A percentile compares a stretch with the other conserved stretches of the same genome.
Evolutionary conservation across 2,113 vertebrate species (phyloP).

Genomic region (Brienomyrus brachyistius): DNA sequence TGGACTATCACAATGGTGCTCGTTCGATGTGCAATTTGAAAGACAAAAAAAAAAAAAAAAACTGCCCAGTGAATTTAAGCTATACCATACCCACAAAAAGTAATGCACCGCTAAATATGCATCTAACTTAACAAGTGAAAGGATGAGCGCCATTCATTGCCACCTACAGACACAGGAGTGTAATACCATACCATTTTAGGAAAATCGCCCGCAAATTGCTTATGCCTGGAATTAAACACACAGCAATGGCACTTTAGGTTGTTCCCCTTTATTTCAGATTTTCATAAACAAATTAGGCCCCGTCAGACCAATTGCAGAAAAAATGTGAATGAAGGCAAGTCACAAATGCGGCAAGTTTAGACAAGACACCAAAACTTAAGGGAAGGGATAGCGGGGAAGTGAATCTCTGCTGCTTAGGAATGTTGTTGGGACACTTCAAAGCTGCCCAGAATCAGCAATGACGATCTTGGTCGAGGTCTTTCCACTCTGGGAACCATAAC

Average conservation of each 20-base stretch:
- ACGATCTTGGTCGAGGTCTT: constrained; percentile 63
- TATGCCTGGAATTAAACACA: not conserved
- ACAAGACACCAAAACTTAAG: constrained; percentile 24
- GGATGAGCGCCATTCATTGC: not conserved
- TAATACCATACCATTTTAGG: not conserved
- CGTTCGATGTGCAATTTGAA: not conserved
- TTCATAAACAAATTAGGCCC: constrained; percentile 31
- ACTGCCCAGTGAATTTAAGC: not conserved
- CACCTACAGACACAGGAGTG: not conserved
- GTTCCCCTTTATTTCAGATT: constrained; percentile 46
- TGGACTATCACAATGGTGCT: not conserved
- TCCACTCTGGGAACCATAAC: constrained; percentile 55
- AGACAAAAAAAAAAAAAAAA: not conserved
- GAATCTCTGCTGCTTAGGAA: constrained; percentile 47
- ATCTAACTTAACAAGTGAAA: not conserved
- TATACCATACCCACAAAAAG: not conserved
- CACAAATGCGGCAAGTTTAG: constrained; percentile 49
- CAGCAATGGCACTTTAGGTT: constrained; percentile 28
- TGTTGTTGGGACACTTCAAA: constrained; percentile 51
- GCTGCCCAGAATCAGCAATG: constrained; percentile 74
- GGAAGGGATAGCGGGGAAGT: not conserved
- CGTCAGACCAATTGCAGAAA: constrained; percentile 30
- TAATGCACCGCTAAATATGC: not conserved
- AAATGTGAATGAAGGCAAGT: constrained; percentile 45
- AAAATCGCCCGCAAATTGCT: not conserved